Base-by-base conservation (phyloP, 2,797 vertebrate genomes). In the Staurois parvus region DNA sequence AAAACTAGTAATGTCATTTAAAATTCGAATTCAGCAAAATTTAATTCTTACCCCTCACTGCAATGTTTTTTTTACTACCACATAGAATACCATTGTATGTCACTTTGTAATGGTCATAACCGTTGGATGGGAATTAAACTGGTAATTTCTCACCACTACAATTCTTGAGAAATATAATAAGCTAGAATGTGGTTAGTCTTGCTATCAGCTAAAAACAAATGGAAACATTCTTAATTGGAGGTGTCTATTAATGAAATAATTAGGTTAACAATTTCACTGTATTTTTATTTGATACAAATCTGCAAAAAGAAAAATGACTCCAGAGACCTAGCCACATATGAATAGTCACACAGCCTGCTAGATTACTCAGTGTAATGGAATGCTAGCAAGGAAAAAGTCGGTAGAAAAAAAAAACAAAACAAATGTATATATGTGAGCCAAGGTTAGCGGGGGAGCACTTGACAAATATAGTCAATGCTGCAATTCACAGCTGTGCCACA, bases 381-480 rank as follows among this genome's bases (percentile, higher is more conserved):
- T 74, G 85, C 78, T 66, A 88, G 81, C 4, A 73, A 89, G 79
- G 79, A 89, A 86, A 85, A 87, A 83, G 84, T 84, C 45, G 85
- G 88, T 86, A 76, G 42, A 84, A 42, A 24, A 72, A 72, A 88
- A 75, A 13, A 83, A 80, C 90, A 89, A 84, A 88, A 89, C 75
- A 66, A 77, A 72, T 0, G 0, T 64, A 85, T 83, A 32, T 76
- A 24, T 3, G 85, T 62, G 84, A 92, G 78, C 64, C 84, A 89
- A 85, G 67, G 89, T 79, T 91, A 90, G 83, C 69, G 66, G 24
- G n/a, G 19, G 70, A 88, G 78, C 62, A 62, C 59, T 88, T 93
- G 89, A 88, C 84, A 90, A 84, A 67, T 73, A 66, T 83, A 87
- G 85, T 88, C 90, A 90, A 88, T 90, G 89, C 37, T 89, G 81